Evolutionary conservation across 2,888 invertebrate species (phyloP).

Genomic region (Cantharis rustica): DNA sequence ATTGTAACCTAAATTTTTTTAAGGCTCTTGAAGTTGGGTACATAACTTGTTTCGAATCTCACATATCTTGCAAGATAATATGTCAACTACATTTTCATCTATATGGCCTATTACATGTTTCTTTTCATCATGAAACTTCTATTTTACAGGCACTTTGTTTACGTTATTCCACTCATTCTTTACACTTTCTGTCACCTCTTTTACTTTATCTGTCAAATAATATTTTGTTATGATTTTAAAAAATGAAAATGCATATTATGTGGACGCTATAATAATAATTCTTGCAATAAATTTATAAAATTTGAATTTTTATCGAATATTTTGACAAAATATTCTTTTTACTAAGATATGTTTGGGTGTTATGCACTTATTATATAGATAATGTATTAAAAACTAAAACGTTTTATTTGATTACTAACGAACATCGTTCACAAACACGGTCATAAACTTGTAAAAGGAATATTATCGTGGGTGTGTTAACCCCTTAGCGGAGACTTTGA

Average conservation of each 20-base stretch:
- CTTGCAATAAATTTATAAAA: not conserved
- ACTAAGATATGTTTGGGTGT: not conserved
- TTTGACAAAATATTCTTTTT: not conserved
- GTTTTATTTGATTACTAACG: not conserved
- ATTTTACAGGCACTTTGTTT: not conserved
- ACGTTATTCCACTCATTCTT: not conserved
- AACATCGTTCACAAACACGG: slow-evolving; percentile 3
- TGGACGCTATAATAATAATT: not conserved
- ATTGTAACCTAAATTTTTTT: not conserved
- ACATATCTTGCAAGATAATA: not conserved
- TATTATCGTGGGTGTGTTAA: slow-evolving; percentile 9
- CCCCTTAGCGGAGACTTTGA: slow-evolving; percentile 15
- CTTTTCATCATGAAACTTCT: not conserved
- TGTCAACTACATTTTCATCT: not conserved
- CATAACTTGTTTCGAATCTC: not conserved
- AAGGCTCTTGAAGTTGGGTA: not conserved
- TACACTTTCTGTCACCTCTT: not conserved
- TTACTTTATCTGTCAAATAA: not conserved
- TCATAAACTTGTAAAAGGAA: slow-evolving; percentile 16
- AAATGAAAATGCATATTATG: not conserved
- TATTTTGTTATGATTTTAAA: not conserved
- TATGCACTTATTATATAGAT: not conserved
- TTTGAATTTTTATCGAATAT: not conserved
- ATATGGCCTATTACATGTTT: not conserved
- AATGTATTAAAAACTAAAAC: not conserved